Percentiles rank a stretch among this genome's conserved stretches.
phyloP scores from a whole-genome alignment of 2,888 invertebrate genomes.

The Temnothorax ravouxi region DNA sequence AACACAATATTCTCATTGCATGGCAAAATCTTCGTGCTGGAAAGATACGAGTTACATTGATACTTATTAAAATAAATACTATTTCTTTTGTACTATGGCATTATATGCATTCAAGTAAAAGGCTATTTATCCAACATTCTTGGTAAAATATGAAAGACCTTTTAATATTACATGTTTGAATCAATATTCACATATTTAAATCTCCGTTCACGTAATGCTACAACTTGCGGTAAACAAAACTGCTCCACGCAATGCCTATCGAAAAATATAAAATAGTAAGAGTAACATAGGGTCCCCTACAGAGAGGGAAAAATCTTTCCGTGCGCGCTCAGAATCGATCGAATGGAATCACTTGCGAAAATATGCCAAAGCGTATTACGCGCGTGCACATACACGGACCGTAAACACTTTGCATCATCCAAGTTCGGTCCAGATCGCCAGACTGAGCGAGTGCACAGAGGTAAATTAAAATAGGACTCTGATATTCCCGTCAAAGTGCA shows the following conservation, averaged over 20 bases:
- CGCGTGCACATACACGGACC: conserved; percentile 9
- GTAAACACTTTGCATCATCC: conserved; percentile 33
- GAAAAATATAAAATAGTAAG: conserved; percentile 28
- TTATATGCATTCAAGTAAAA: neutral
- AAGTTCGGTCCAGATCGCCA: conserved; percentile 11
- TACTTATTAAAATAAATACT: conserved; percentile 17
- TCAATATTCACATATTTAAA: neutral
- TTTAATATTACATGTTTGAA: neutral
- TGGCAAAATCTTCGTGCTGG: neutral
- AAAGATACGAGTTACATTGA: neutral
- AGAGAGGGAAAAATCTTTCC: conserved; percentile 15
- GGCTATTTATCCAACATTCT: conserved; percentile 1
- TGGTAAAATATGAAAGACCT: neutral
- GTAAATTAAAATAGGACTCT: conserved; percentile 55
- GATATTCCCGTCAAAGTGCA: conserved; percentile 46
- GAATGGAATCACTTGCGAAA: conserved; percentile 51
- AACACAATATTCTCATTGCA: conserved; percentile 25
- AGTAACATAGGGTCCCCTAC: neutral
- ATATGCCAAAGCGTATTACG: conserved; percentile 19
- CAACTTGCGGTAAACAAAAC: conserved; percentile 5
- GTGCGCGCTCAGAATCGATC: conserved; percentile 31
- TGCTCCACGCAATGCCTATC: neutral
- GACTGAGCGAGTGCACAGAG: conserved; percentile 16
- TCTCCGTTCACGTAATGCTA: neutral
- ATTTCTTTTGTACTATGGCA: neutral